A percentile compares a stretch with the other conserved stretches of the same genome.
These are phyloP conservation scores for Cryptoprocta ferox DNA, from an alignment of 2,797 vertebrate genomes.

Conservation along the genomic window DNA sequence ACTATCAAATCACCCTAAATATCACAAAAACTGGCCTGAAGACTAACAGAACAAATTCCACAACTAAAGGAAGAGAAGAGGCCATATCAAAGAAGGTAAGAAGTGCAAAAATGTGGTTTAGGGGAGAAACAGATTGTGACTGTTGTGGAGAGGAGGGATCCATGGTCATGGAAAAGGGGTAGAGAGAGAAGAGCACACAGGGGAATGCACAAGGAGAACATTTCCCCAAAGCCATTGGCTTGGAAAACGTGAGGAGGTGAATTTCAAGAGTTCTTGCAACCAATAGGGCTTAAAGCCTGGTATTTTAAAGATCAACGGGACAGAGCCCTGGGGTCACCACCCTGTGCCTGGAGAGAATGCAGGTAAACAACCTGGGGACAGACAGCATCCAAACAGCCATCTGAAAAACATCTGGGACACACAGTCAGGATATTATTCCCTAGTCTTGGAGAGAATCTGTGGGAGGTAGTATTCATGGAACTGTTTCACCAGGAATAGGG, in stretches of 20 bases:
- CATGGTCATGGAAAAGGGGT: too few species aligned
- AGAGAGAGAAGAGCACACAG: too few species aligned
- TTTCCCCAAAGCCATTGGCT: not conserved
- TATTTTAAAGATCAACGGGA: not conserved
- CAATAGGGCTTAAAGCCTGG: not conserved
- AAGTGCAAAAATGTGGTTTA: too few species aligned
- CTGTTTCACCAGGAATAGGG: not conserved
- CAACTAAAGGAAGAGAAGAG: too few species aligned
- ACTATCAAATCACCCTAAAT: not conserved
- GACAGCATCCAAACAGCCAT: not conserved
- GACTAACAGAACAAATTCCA: too few species aligned
- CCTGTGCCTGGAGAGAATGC: not conserved
- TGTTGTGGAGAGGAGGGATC: too few species aligned
- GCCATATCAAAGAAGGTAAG: too few species aligned
- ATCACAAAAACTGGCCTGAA: not conserved
- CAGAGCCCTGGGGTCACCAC: not conserved
- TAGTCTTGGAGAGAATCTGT: not conserved
- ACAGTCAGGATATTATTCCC: not conserved
- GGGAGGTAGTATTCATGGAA: not conserved
- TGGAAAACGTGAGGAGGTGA: not conserved
- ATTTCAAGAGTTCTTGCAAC: not conserved
- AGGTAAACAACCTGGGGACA: not conserved
- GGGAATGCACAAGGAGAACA: too few species aligned
- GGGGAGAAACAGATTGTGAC: too few species aligned
- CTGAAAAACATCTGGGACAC: not conserved